Evolutionary conservation across 1,140 invertebrate genomes (phyloP), one percentile per base, ranked within the genome.

Genomic region (Drosophila dunni): DNA sequence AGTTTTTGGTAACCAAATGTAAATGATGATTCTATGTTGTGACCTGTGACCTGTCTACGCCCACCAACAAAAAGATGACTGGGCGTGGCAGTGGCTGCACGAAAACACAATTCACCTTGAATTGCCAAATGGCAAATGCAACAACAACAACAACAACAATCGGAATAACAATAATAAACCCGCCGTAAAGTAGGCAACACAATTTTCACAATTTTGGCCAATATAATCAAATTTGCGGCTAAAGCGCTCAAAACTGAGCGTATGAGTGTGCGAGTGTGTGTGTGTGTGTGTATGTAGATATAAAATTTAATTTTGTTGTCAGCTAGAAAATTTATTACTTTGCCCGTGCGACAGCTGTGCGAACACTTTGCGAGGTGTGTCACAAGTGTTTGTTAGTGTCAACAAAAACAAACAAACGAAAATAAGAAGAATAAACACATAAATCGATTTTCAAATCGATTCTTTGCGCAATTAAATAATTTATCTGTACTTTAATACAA

Each of bases 81-180:
- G 60, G 68, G 68, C 68, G 60, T 71, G 68, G 53, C 61, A 66
- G 53, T 38, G 44, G 13, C 51, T 45, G 54, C 76, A 72, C 61
- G 61, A 70, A 66, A 74, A 71, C 78, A 63, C 64, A 64, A 69
- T 46, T 77, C 74, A 81, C 79, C 79, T 81, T 81, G 62, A 73
- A 77, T 65, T 53, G 50, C 29, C 50, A 53, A 80, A 71, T 80
- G 78, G 62, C 68, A 50, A 46, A 38, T 45, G 66, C 29, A 42
- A 51, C 7, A 36, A 13, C 13, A 48, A 24, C 29, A 17, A 20
- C 17, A 13, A 11, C 15, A 46, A 40, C 13, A 36, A n/a, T 29
- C 50, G 24, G 4, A 40, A 50, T 34, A 33, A 58, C 13, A 40
- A 11, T 5, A 15, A 15, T n/a, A 13, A 13, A 10, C 15, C 11